phyloP scores from a whole-genome alignment of 2,113 vertebrate species.

The Otis tarda region DNA sequence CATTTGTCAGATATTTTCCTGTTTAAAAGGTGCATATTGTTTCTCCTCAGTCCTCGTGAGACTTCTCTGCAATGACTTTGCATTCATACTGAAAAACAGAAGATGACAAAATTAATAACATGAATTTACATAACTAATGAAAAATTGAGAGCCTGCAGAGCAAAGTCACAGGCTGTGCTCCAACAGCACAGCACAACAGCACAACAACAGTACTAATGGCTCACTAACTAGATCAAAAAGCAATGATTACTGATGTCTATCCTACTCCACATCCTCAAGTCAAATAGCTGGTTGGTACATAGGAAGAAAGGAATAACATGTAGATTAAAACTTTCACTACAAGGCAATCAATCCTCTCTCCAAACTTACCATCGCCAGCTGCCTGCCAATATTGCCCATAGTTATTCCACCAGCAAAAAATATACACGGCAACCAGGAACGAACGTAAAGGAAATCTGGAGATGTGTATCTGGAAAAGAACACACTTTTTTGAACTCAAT shows the following conservation, averaged over 20 bases:
- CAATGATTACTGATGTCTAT: not conserved
- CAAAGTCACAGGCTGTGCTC: not conserved
- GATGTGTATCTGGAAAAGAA: slow-evolving; percentile 86
- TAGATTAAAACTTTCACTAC: not conserved
- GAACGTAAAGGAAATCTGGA: slow-evolving; percentile 95
- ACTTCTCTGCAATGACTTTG: slow-evolving; percentile 89
- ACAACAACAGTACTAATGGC: not conserved
- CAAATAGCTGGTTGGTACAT: not conserved
- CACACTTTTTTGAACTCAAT: not conserved
- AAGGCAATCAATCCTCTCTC: not conserved
- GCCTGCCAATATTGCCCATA: slow-evolving; percentile 96
- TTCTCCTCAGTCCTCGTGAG: slow-evolving; percentile 86
- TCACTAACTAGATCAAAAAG: not conserved
- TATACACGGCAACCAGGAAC: slow-evolving; percentile 96
- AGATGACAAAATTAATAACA: not conserved
- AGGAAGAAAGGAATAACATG: not conserved
- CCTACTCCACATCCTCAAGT: not conserved
- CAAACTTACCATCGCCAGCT: slow-evolving; percentile 89
- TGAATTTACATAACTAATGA: not conserved
- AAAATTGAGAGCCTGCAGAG: not conserved
- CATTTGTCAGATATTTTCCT: slow-evolving; percentile 47
- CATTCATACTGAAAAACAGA: slow-evolving; percentile 88
- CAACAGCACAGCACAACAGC: no score
- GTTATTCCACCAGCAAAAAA: slow-evolving; percentile 98
- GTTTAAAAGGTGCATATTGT: slow-evolving; percentile 54